Evolutionary conservation across 2,113 vertebrate genomes (phyloP), one percentile per base, ranked within the genome.

Genomic region (Diadophis punctatus): DNA sequence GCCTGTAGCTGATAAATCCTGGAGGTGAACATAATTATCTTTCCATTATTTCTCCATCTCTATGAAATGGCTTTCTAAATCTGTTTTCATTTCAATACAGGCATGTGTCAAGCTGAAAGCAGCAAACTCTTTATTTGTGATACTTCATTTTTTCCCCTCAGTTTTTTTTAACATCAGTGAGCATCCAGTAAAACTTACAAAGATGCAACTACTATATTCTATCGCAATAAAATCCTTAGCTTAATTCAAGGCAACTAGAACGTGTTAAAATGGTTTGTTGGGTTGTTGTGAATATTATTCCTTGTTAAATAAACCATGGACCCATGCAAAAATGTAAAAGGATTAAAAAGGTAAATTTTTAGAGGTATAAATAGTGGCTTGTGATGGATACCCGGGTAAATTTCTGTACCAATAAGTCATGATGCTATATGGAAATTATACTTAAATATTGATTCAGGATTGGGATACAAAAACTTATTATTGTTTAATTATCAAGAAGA

Each of bases 111-210:
- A 51, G 43, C 68, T 89, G 43, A 55, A n/a, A 34, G 74, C 53
- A 86, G 51, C 43, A 60, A 49, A 90, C 52, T 90, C 60, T 90
- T 86, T 49, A 86, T 92, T 88, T 86, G 60, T 63, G 88, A 10
- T 43, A 92, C 52, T 90, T 92, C 27, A 20, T 46, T 92, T 39
- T 39, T 49, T 25, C 23, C 34, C 5, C 25, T 51, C 85, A 93
- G 86, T 90, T 90, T 86, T 63, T 93, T 56, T n/a, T 11, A 60
- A 92, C 92, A 86, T 92, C 88, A 86, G 90, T 90, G 46, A 93
- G 46, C 34, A 43, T 48, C 74, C 74, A 52, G 80, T 86, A 52
- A 86, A 86, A 90, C 39, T 90, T 58, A 60, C 52, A 22, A 14
- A 86, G 74, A 86, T 86, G 55, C 39, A 90, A 55, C 92, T 52